Base-by-base conservation (phyloP, 2,113 vertebrate genomes). In the Cacatua alba region DNA sequence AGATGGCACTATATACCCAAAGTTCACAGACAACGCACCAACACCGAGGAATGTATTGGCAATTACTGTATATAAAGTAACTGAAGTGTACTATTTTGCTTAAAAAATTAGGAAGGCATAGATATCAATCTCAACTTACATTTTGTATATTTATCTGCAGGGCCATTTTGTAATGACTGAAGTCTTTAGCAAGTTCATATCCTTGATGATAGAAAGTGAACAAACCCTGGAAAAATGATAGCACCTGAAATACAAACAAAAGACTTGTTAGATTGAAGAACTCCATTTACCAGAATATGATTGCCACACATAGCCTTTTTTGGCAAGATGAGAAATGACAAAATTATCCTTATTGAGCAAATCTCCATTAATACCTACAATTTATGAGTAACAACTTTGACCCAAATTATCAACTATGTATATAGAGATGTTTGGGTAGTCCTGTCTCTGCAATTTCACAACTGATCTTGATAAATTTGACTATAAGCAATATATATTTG, bases 171-270 rank as follows among this genome's bases (percentile, higher is more conserved):
- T 99, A 99, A 97, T 99, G 99, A 97, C 98, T 99, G 97, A 99
- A 99, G 97, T 99, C 99, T 95, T 99, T 99, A 95, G 99, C 99
- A 70, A 99, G 99, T 95, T 99, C 99, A 88, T 98, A 99, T 29
- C 99, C 99, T 85, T 99, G 99, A 97, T 99, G 99, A 93, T 99
- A 99, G 97, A 99, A 99, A 53, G 99, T 99, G 97, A 99, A 99
- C 97, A 99, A 98, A 15, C 99, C 99, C 98, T 99, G 99, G 96
- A 99, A 99, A 97, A 99, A 99, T 0, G 99, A 99, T 87, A 99
- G 97, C 98, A 99, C 99, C 99, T 99, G 95, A 91, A 92, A 97
- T 17, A 95, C 62, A 95, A 71, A 88, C 63, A 51, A 62, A 68
- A 93, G 39, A 55, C 2, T 23, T 8, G 26, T 97, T 71, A 97